Evolutionary conservation across 1,140 invertebrate species (phyloP).

Genomic region (Penaeus chinensis): DNA sequence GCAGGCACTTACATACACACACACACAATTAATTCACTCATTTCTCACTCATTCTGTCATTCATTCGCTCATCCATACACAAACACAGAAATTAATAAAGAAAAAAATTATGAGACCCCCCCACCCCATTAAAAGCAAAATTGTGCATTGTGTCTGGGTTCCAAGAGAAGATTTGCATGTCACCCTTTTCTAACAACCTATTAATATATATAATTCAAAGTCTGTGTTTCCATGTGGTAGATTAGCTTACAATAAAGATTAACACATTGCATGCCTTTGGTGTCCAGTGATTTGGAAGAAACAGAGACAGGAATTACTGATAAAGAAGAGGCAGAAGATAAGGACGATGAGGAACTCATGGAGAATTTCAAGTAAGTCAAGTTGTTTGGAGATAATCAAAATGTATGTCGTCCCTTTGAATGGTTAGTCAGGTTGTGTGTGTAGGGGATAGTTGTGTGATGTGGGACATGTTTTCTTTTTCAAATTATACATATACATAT

Average conservation of each 20-base stretch:
- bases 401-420: background rate
- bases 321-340: background rate
- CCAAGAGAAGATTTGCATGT: no score
- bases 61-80: no score
- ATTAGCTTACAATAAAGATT: background rate
- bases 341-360: slow-evolving; percentile 38
- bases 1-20: no score
- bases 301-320: slow-evolving; percentile 19
- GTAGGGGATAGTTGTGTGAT: background rate
- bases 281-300: slow-evolving; percentile 42
- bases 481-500: background rate
- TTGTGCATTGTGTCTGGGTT: no score
- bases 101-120: no score
- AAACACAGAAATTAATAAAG: no score
- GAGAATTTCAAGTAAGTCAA: slow-evolving; percentile 51
- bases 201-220: no score
- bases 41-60: no score
- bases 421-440: background rate
- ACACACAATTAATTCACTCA: no score
- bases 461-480: background rate
- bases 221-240: no score
- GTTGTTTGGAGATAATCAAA: background rate
- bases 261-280: slow-evolving; percentile 43
- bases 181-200: no score
- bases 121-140: no score